These are phyloP conservation scores for Chaenodraco wilsoni DNA, from an alignment of 2,797 vertebrate species.

Conservation along the genomic window DNA sequence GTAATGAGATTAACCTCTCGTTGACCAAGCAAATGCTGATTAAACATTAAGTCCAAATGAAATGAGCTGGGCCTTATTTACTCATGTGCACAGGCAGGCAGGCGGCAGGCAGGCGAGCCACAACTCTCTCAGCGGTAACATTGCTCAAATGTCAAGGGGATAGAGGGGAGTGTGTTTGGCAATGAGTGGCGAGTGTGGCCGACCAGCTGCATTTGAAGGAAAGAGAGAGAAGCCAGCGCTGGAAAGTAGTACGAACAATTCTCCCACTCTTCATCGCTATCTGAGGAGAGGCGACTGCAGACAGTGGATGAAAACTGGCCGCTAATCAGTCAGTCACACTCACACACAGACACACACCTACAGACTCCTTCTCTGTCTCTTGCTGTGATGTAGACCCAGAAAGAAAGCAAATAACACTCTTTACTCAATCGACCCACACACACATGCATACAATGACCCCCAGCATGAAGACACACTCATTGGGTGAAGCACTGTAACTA, in stretches of 20 bases:
- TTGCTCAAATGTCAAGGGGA: slow-evolving; percentile 75
- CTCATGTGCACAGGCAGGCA: slow-evolving; percentile 55
- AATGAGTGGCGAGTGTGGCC: slow-evolving; percentile 58
- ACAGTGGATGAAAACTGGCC: slow-evolving; percentile 63
- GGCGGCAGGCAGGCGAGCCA: slow-evolving; percentile 66
- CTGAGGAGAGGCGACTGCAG: slow-evolving; percentile 59
- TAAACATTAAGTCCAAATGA: slow-evolving; percentile 71
- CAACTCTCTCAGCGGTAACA: slow-evolving; percentile 66
- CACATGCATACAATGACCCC: slow-evolving; percentile 44
- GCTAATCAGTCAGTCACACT: slow-evolving; percentile 69
- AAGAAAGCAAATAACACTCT: slow-evolving; percentile 35
- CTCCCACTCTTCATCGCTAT: slow-evolving; percentile 37
- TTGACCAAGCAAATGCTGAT: slow-evolving; percentile 78
- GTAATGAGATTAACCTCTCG: slow-evolving; percentile 80
- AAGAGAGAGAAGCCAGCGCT: slow-evolving; percentile 37
- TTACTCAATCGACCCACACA: slow-evolving; percentile 18
- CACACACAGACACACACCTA: slow-evolving; percentile 32
- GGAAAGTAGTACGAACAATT: slow-evolving; percentile 65
- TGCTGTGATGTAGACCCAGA: slow-evolving; percentile 3
- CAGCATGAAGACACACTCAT: slow-evolving; percentile 27
- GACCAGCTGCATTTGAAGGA: slow-evolving; percentile 65
- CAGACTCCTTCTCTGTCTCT: slow-evolving; percentile 12
- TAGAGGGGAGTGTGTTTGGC: slow-evolving; percentile 71
- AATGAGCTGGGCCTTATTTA: slow-evolving; percentile 75
- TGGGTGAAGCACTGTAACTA: slow-evolving; percentile 36